These are phyloP conservation scores for Drosophila ohnishii DNA, from an alignment of 1,140 invertebrate species.

Conservation along the genomic window DNA sequence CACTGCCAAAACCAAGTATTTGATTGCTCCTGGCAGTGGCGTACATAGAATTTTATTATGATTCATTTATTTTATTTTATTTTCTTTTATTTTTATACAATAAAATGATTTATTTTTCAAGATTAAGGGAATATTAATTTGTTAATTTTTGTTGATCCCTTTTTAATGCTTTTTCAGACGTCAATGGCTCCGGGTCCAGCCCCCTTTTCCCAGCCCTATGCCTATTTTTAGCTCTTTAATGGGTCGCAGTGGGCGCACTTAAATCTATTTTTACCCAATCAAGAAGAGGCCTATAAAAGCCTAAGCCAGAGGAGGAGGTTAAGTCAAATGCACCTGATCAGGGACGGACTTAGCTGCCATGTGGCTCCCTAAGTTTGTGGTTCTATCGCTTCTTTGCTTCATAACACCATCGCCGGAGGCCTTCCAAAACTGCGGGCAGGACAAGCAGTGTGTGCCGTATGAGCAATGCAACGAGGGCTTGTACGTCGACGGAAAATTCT, in stretches of 20 bases:
- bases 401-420: background rate
- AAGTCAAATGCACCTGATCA: slow-evolving; percentile 34
- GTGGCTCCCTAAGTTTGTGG: slow-evolving; percentile 1
- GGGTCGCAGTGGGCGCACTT: slow-evolving; percentile 9
- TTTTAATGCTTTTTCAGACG: too few species aligned
- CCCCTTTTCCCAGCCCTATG: slow-evolving; percentile 13
- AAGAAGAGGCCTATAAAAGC: slow-evolving; percentile 56
- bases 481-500: slow-evolving; percentile 49
- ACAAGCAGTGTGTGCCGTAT: slow-evolving; percentile 55
- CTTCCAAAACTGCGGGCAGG: slow-evolving; percentile 42
- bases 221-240: slow-evolving; percentile 60
- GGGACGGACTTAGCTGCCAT: slow-evolving; percentile 8
- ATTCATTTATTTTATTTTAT: too few species aligned
- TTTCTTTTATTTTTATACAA: background rate
- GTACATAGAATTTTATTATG: background rate
- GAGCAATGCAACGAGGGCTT: slow-evolving; percentile 57
- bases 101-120: background rate
- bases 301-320: slow-evolving; percentile 13
- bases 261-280: slow-evolving; percentile 69
- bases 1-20: slow-evolving; percentile 1
- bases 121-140: background rate
- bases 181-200: background rate
- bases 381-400: background rate
- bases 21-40: slow-evolving; percentile 1
- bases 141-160: background rate